These are phyloP conservation scores for Gadopsis bispinosus DNA, from an alignment of 2,797 vertebrate species.

Conservation along the genomic window DNA sequence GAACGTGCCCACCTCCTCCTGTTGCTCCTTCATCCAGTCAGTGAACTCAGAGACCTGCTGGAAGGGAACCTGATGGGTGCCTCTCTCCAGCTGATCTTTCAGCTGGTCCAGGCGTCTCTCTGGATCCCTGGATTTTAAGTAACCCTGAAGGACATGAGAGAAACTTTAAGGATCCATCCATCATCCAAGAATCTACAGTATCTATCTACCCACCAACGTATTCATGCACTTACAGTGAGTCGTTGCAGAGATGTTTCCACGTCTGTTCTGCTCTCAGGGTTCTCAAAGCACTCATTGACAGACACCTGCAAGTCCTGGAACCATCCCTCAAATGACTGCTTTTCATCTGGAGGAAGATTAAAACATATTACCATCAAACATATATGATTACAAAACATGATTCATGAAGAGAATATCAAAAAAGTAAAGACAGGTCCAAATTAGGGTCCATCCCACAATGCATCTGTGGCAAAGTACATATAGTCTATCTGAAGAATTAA, in stretches of 20 bases:
- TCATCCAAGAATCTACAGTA: not conserved
- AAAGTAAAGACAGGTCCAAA: not conserved
- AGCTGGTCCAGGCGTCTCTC: constrained; percentile 86
- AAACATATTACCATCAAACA: not conserved
- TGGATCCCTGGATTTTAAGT: constrained; percentile 87
- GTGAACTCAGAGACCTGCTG: constrained; percentile 83
- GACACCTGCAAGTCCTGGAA: constrained; percentile 88
- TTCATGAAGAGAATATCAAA: not conserved
- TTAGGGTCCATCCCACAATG: not conserved
- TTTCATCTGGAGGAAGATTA: constrained; percentile 83
- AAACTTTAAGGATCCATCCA: not conserved
- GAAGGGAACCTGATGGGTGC: constrained; percentile 82
- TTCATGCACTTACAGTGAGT: constrained; percentile 83
- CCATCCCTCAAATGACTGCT: constrained; percentile 90
- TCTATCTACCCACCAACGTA: not conserved
- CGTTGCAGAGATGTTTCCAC: constrained; percentile 87
- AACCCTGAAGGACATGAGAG: constrained; percentile 78
- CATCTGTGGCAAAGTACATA: not conserved
- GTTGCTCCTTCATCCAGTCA: constrained; percentile 88
- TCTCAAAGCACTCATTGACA: constrained; percentile 93
- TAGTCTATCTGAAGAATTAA: too few relatives aligned
- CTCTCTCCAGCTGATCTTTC: constrained; percentile 81
- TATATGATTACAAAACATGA: not conserved
- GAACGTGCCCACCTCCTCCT: constrained; percentile 86
- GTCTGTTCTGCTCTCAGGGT: constrained; percentile 84